Base-by-base conservation (phyloP, 2,888 invertebrate species). In the Tuberolachnus salignus region DNA sequence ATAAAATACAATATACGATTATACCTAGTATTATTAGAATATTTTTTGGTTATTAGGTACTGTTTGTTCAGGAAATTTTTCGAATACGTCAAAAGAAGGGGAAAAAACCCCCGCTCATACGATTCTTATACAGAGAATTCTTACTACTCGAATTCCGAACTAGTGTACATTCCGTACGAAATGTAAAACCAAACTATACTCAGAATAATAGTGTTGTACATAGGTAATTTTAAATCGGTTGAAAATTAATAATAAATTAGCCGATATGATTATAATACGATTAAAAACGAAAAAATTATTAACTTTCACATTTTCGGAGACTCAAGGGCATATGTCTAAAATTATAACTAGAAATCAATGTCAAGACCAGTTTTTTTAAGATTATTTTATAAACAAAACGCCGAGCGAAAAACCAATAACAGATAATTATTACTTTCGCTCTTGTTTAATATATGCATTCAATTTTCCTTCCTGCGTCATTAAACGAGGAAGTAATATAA, bases 331-430 rank as follows among this genome's bases (percentile, higher is more conserved):
- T 49, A 26, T 59, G 49, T 49, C 10, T 51, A 49, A 34, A 64
- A 59, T 34, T 49, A 69, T 21, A 26, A 57, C 34, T 44, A 57
- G 69, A 69, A 46, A 78, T 78, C 78, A 78, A 78, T 78, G 78
- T 78, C 78, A 78, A 69, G 67, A 78, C 78, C 51, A 67, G 78
- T 69, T 67, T 66, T 75, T 75, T 16, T 0, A 55, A 46, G n/a
- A 63, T 51, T n/a, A n/a, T n/a, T n/a, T n/a, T n/a, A 26, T 46
- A n/a, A 23, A 51, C 11, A 46, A 46, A 59, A 46, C 46, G 16
- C 55, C 6, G 2, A 21, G 55, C 55, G 23, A n/a, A 23, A 61
- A n/a, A 10, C 42, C 1, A 44, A 66, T 21, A 63, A 72, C 10
- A 16, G 1, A 19, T 34, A 19, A 26, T 72, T 49, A 57, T 26